These are phyloP conservation scores for Orestias chungarensis DNA, from an alignment of 2,797 vertebrate species.

Conservation along the genomic window DNA sequence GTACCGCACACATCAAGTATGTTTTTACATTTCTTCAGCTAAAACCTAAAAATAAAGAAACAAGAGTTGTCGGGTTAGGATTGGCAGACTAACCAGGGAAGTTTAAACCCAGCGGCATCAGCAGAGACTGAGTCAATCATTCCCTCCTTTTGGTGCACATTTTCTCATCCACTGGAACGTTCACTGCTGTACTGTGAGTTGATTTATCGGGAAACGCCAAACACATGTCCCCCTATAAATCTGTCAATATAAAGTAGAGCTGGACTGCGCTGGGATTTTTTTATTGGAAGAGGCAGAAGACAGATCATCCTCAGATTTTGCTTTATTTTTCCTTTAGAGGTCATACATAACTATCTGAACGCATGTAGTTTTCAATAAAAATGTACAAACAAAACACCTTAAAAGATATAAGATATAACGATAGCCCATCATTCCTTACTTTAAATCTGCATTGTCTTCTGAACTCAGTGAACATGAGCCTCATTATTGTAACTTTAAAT, in stretches of 20 bases:
- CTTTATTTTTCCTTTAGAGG: background rate
- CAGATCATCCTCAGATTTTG: background rate
- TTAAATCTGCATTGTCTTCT: too few relatives aligned
- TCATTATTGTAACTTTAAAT: too few relatives aligned
- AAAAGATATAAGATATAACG: too few relatives aligned
- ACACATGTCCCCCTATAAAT: slow-evolving; percentile 45
- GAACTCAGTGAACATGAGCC: too few relatives aligned
- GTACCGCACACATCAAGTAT: slow-evolving; percentile 27
- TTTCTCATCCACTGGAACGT: background rate
- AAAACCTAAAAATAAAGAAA: background rate
- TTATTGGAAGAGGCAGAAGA: background rate
- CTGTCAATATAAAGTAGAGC: slow-evolving; percentile 28
- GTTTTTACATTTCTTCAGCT: slow-evolving; percentile 33
- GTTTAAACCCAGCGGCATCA: slow-evolving; percentile 28
- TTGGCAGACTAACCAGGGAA: slow-evolving; percentile 14
- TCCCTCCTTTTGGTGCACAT: slow-evolving; percentile 25
- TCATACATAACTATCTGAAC: background rate
- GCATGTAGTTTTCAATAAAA: background rate
- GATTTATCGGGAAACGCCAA: slow-evolving; percentile 39
- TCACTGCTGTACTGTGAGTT: slow-evolving; percentile 22
- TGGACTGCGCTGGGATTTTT: background rate
- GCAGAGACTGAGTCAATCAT: slow-evolving; percentile 27
- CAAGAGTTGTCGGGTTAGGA: slow-evolving; percentile 19
- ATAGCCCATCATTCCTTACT: too few relatives aligned
- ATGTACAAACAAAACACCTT: background rate